Percentiles rank a stretch among this genome's conserved stretches.
Evolutionary conservation across 2,113 vertebrate species (phyloP).

Genomic region (Cyanoramphus novaezelandiae): DNA sequence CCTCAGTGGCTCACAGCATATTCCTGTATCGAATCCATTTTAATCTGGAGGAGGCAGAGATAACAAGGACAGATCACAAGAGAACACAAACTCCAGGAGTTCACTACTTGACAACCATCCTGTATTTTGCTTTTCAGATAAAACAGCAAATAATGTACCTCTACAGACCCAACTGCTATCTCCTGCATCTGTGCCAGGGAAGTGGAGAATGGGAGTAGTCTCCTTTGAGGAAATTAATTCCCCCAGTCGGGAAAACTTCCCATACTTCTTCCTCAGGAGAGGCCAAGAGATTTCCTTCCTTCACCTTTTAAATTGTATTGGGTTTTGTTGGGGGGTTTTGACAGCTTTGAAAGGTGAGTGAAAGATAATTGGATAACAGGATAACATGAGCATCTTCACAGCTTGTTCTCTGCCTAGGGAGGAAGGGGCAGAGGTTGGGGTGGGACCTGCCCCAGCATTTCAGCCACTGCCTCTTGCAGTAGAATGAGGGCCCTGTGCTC

Average conservation of each 20-base stretch:
- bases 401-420: background rate
- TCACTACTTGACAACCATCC: background rate
- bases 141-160: background rate
- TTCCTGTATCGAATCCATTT: background rate
- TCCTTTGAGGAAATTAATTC: background rate
- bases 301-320: background rate
- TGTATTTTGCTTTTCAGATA: background rate
- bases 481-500: background rate
- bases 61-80: background rate
- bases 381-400: background rate
- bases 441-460: background rate
- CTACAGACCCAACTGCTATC: background rate
- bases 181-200: background rate
- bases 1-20: background rate
- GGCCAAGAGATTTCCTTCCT: background rate
- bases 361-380: background rate
- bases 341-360: slow-evolving; percentile 16
- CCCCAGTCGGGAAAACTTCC: background rate
- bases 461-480: background rate
- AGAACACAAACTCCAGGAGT: background rate
- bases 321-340: background rate
- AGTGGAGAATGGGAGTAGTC: background rate
- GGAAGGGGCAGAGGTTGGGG: background rate
- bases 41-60: background rate
- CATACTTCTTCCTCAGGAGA: background rate